These are phyloP conservation scores for Torymus auratus DNA, from an alignment of 2,888 invertebrate genomes.

Conservation along the genomic window DNA sequence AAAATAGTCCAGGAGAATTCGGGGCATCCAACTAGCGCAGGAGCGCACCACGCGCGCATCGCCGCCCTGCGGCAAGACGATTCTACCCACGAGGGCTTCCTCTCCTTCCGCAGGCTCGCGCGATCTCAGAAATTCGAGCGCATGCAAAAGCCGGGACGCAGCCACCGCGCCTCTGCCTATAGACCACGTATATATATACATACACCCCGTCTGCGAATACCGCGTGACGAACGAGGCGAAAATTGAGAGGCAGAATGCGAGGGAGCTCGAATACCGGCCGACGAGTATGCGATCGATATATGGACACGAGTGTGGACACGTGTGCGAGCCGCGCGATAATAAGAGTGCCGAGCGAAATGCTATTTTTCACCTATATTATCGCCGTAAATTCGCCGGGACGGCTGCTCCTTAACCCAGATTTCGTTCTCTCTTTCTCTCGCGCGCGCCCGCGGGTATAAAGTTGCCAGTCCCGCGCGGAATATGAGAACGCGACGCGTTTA, in stretches of 20 bases:
- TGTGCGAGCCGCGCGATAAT: too few species aligned
- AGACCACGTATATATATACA: too few species aligned
- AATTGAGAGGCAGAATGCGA: conserved; percentile 37
- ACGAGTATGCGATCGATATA: conserved; percentile 39
- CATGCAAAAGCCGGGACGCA: not conserved
- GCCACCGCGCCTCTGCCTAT: not conserved
- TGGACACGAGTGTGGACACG: too few species aligned
- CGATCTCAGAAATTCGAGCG: conserved; percentile 17
- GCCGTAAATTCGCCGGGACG: conserved; percentile 67
- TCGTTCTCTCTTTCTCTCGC: not conserved
- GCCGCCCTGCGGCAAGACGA: not conserved
- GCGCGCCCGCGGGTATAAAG: not conserved
- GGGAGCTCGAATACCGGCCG: conserved; percentile 17
- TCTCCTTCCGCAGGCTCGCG: not conserved
- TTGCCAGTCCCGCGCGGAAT: not conserved
- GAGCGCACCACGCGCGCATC: not conserved
- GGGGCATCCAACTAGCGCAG: not conserved
- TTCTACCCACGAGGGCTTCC: not conserved
- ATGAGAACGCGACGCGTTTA: not conserved
- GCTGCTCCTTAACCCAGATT: conserved; percentile 68
- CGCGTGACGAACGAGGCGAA: conserved; percentile 38
- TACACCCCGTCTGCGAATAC: not conserved
- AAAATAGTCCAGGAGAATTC: conserved; percentile 18
- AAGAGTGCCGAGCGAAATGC: conserved; percentile 62
- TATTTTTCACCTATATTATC: conserved; percentile 69